These are phyloP conservation scores for Ginglymostoma cirratum DNA, from an alignment of 2,113 vertebrate species.

Conservation along the genomic window DNA sequence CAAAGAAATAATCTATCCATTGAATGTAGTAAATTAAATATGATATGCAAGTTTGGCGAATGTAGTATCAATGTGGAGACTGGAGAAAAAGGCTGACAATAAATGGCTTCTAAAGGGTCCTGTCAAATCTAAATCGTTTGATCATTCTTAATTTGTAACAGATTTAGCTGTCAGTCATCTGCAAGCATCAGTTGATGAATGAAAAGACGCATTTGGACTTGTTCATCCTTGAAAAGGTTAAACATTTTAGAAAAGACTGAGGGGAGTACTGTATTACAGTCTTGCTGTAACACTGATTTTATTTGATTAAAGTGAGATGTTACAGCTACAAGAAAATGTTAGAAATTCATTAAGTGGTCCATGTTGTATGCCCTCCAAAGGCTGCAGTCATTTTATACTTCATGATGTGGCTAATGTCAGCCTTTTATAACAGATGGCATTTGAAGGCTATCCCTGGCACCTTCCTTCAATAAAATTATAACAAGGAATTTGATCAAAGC, in stretches of 20 bases:
- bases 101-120: constrained; percentile 8
- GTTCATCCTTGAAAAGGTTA: constrained; percentile 36
- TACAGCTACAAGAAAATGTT: constrained; percentile 32
- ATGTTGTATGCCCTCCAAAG: constrained; percentile 24
- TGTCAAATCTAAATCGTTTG: constrained; percentile 12
- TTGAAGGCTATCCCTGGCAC: constrained; percentile 70
- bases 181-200: constrained; percentile 34
- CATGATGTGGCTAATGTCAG: constrained; percentile 31
- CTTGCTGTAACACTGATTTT: constrained; percentile 8
- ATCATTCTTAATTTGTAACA: constrained; percentile 36
- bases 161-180: constrained; percentile 36
- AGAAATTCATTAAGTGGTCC: constrained; percentile 25
- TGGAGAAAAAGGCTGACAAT: not conserved
- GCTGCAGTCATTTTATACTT: constrained; percentile 23
- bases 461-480: constrained; percentile 64
- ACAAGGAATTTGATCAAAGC: constrained; percentile 65
- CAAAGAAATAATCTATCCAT: constrained; percentile 11
- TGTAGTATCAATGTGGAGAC: not conserved
- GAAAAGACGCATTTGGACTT: constrained; percentile 36
- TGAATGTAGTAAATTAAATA: constrained; percentile 21
- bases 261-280: constrained; percentile 27
- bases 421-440: constrained; percentile 55
- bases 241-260: constrained; percentile 30
- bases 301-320: constrained; percentile 38
- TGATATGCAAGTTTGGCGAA: not conserved